Evolutionary conservation across 2,797 vertebrate species (phyloP).

Genomic region (Stomatorhinus walkeri): DNA sequence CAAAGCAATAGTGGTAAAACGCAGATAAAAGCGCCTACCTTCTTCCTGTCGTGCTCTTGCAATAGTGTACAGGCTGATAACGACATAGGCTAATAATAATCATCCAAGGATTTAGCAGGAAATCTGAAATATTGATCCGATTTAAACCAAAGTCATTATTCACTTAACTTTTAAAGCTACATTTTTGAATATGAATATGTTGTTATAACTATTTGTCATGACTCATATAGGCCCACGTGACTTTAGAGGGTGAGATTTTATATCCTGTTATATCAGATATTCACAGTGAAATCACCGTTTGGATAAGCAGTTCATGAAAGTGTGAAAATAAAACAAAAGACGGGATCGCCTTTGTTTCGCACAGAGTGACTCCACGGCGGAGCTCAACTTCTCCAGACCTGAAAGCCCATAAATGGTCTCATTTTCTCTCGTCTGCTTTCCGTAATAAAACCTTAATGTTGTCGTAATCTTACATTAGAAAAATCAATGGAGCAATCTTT

Average conservation of each 20-base stretch:
- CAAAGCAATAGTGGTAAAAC: not conserved
- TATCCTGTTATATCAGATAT: not conserved
- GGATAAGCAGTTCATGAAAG: not conserved
- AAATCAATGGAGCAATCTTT: conserved; percentile 14
- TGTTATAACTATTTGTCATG: not conserved
- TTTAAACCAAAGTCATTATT: not conserved
- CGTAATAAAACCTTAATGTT: conserved; percentile 10
- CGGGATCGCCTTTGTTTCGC: not conserved
- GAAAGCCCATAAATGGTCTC: conserved; percentile 12
- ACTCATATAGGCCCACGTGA: not conserved
- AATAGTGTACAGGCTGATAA: not conserved
- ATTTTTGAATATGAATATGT: not conserved
- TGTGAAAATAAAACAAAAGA: conserved; percentile 18
- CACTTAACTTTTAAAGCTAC: not conserved
- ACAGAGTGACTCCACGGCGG: not conserved
- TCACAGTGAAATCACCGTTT: conserved; percentile 1
- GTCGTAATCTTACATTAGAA: conserved; percentile 14
- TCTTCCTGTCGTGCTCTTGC: not conserved
- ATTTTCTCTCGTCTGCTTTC: conserved; percentile 5
- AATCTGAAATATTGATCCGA: not conserved
- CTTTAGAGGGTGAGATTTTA: not conserved
- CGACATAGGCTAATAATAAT: not conserved
- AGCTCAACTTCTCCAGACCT: not conserved
- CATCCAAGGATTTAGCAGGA: not conserved
- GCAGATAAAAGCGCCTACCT: not conserved